These are phyloP conservation scores for Alligator mississippiensis DNA, from an alignment of 2,113 vertebrate genomes.

Conservation along the genomic window DNA sequence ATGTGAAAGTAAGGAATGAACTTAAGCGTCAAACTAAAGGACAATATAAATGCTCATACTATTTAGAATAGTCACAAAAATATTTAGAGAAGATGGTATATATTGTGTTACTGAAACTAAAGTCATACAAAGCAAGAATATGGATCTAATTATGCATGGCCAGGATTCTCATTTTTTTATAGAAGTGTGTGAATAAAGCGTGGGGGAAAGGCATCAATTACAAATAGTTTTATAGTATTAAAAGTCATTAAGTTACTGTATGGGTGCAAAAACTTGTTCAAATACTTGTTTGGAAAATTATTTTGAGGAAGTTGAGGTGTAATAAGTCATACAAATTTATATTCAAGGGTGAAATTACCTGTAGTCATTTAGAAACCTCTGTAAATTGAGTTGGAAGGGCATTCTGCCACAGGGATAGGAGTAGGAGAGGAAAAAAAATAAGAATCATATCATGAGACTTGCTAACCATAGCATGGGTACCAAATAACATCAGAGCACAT, in stretches of 20 bases:
- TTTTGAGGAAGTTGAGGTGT: neutral
- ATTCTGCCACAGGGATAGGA: neutral
- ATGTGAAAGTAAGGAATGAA: neutral
- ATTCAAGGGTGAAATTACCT: neutral
- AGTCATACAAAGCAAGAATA: neutral
- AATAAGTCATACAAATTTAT: neutral
- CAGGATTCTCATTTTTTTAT: rapidly evolving
- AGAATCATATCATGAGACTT: neutral
- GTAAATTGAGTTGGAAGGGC: neutral
- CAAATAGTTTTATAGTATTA: neutral
- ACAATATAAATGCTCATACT: neutral
- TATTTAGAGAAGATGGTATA: neutral
- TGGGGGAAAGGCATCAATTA: neutral
- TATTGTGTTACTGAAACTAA: neutral
- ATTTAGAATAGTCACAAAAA: neutral
- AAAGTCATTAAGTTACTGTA: neutral
- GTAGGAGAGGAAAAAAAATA: neutral
- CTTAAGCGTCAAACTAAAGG: neutral
- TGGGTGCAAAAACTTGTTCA: neutral
- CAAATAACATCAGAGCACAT: neutral
- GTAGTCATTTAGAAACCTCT: neutral
- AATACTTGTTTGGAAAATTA: neutral
- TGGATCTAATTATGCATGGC: neutral
- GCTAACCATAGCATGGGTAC: neutral
- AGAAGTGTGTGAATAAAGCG: neutral